These are phyloP conservation scores for Caranx ignobilis DNA, from an alignment of 2,113 vertebrate genomes.

Conservation along the genomic window DNA sequence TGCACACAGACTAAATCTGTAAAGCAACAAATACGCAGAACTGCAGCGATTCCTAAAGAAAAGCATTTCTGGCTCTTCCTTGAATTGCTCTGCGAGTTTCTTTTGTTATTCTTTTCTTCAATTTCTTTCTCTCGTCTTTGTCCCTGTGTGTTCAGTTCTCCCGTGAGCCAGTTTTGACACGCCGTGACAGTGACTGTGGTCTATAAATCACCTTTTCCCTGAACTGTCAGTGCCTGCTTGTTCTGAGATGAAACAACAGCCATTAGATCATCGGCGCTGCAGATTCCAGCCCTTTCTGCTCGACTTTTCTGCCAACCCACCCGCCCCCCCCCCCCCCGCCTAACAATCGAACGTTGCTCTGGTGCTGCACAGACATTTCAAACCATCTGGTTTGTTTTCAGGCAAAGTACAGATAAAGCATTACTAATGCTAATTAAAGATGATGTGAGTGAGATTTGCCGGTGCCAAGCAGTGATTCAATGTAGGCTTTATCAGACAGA, in stretches of 20 bases:
- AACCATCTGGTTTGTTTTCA: constrained; percentile 77
- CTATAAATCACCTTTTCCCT: constrained; percentile 82
- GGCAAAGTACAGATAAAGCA: constrained; percentile 67
- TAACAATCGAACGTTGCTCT: constrained; percentile 46
- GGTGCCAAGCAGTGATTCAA: constrained; percentile 59
- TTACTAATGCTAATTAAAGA: constrained; percentile 76
- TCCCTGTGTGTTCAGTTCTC: constrained; percentile 58
- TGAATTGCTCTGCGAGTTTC: constrained; percentile 49
- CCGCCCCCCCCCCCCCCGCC: constrained; percentile 17
- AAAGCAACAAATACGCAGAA: constrained; percentile 26
- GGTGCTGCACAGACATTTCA: constrained; percentile 55
- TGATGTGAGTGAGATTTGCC: constrained; percentile 67
- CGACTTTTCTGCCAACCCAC: constrained; percentile 55
- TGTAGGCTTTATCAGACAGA: constrained; percentile 54
- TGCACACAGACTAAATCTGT: constrained; percentile 10
- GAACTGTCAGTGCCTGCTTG: constrained; percentile 75
- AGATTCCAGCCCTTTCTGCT: constrained; percentile 73
- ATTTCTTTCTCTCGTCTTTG: constrained; percentile 14
- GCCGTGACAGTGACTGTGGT: constrained; percentile 69
- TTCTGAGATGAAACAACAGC: constrained; percentile 82
- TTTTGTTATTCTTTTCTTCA: constrained; percentile 24
- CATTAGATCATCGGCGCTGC: constrained; percentile 79
- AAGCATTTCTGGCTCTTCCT: constrained; percentile 37
- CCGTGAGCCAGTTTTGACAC: constrained; percentile 63
- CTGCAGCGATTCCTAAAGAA: constrained; percentile 17